Evolutionary conservation across 2,113 vertebrate species (phyloP).

Genomic region (Lycocorax pyrrhopterus): DNA sequence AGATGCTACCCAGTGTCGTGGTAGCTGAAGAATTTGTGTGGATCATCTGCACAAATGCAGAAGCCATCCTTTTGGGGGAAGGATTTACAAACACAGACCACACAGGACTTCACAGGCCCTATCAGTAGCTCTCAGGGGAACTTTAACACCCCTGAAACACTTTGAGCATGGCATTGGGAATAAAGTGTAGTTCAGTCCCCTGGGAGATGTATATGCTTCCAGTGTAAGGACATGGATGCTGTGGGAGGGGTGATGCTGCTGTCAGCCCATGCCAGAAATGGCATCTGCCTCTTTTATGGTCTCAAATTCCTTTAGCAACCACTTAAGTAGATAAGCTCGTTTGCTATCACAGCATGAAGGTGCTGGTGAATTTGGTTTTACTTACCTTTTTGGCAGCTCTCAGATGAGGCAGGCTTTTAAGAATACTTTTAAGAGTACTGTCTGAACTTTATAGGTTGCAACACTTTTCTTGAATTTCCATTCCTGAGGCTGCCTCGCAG

Average conservation of each 20-base stretch:
- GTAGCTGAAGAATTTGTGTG: background rate
- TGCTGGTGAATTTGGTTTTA: background rate
- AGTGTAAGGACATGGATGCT: background rate
- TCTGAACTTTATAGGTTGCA: background rate
- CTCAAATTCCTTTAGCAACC: background rate
- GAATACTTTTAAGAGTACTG: background rate
- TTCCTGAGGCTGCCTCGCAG: background rate
- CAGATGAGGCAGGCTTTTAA: background rate
- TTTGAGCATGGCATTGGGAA: background rate
- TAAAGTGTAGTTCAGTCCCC: background rate
- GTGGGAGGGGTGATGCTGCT: background rate
- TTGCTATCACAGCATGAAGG: background rate
- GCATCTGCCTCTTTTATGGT: background rate
- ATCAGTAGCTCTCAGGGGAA: background rate
- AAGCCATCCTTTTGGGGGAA: background rate
- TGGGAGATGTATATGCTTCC: accelerated
- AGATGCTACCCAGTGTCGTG: background rate
- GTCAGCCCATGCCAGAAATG: background rate
- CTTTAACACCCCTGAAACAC: background rate
- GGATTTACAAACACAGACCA: background rate
- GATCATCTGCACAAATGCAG: background rate
- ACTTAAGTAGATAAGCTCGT: background rate
- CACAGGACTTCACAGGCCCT: background rate
- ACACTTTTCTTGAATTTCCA: background rate
- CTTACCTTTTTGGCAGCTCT: background rate